Conservation (phyloP, 2,113 vertebrate species). For the Urocynchramus pylzowi region DNA sequence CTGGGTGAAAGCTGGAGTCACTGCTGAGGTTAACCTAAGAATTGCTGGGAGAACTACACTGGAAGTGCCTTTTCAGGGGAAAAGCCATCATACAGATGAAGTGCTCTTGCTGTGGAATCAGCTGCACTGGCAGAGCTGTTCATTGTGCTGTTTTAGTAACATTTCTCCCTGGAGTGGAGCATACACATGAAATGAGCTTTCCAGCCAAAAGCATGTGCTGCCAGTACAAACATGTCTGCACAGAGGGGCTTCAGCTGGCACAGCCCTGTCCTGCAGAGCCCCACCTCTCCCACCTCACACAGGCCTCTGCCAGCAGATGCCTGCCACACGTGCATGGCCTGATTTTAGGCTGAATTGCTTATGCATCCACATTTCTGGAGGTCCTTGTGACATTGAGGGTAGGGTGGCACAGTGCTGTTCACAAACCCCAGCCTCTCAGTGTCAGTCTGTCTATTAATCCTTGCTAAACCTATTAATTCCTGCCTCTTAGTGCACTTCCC, state of each 20-base stretch:
- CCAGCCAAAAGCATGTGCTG: neutral
- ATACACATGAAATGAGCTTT: neutral
- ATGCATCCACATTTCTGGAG: neutral
- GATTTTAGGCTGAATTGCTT: neutral
- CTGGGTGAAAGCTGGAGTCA: neutral
- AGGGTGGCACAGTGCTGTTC: neutral
- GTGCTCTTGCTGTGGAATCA: neutral
- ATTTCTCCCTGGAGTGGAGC: neutral
- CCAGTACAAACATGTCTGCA: neutral
- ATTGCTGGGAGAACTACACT: neutral
- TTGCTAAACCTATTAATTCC: constrained; percentile 47
- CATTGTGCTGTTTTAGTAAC: neutral
- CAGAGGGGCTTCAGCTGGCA: constrained; percentile 13
- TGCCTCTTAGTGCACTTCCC: neutral
- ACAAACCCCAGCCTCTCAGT: neutral
- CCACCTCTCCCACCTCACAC: neutral
- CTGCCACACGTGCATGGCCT: neutral
- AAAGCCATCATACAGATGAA: neutral
- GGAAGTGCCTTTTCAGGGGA: neutral
- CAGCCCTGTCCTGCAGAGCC: neutral
- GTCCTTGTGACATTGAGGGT: neutral
- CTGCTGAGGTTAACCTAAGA: neutral
- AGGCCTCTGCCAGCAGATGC: neutral
- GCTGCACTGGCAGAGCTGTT: constrained; percentile 23
- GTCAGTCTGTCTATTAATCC: constrained; percentile 23